Evolutionary conservation across 2,888 invertebrate species (phyloP).

Genomic region (Apotomis turbidana): DNA sequence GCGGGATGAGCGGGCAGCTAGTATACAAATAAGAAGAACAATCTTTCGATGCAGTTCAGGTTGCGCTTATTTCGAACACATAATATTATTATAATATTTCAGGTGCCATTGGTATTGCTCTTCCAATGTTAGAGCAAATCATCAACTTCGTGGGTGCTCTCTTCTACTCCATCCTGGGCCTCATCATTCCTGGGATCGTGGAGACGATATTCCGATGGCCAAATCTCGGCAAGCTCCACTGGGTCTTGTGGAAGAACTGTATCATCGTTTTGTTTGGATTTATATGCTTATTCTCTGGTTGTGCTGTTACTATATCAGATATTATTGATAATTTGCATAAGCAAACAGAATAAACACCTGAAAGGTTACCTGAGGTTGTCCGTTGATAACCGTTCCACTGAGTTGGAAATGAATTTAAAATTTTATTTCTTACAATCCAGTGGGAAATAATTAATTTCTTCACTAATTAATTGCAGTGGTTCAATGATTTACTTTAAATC

Average conservation of each 20-base stretch:
- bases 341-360: constrained; percentile 49
- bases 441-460: too few species aligned
- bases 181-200: constrained; percentile 89
- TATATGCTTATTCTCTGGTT: constrained; percentile 86
- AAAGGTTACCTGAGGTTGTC: not conserved
- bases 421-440: too few species aligned
- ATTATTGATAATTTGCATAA: constrained; percentile 76
- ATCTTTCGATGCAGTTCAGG: too few species aligned
- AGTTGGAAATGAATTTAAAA: too few species aligned
- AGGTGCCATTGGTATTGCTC: constrained; percentile 88
- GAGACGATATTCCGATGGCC: constrained; percentile 89
- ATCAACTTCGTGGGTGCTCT: constrained; percentile 80
- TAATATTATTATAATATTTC: constrained; percentile 23
- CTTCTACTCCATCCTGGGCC: constrained; percentile 88
- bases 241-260: constrained; percentile 88
- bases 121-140: constrained; percentile 77
- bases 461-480: too few species aligned
- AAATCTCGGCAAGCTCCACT: constrained; percentile 86
- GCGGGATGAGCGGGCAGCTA: too few species aligned
- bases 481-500: too few species aligned
- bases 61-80: too few species aligned
- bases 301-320: constrained; percentile 68
- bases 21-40: too few species aligned
- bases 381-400: too few species aligned
- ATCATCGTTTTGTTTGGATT: constrained; percentile 85